Conservation (phyloP, 2,888 invertebrate species). For the Calameuta pallipes region DNA sequence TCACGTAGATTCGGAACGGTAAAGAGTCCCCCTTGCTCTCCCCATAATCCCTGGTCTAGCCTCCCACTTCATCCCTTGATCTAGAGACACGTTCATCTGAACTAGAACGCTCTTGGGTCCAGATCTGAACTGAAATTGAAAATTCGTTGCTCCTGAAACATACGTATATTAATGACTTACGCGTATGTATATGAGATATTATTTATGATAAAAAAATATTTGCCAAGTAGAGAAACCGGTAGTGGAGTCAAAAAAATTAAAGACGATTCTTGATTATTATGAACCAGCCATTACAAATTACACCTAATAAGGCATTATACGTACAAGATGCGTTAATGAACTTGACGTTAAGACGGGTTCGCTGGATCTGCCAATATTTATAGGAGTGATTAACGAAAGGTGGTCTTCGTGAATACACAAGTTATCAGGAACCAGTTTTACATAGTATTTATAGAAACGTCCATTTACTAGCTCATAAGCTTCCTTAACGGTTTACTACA, state of each 20-base stretch:
- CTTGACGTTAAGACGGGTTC: neutral
- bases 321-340: neutral
- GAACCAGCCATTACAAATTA: neutral
- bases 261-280: neutral
- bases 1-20: conserved; percentile 40
- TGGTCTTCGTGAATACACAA: neutral
- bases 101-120: neutral
- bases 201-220: neutral
- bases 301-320: neutral
- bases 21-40: conserved; percentile 18
- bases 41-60: neutral
- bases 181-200: neutral
- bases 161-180: neutral
- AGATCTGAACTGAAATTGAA: neutral
- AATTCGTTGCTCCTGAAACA: neutral
- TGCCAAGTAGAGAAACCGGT: neutral
- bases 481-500: neutral
- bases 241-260: neutral
- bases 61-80: neutral
- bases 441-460: neutral
- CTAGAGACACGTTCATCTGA: neutral
- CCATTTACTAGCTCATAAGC: neutral
- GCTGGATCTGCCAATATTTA: neutral
- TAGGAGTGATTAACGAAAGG: neutral
- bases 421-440: neutral